Conservation (phyloP, 1,140 invertebrate species). For the Melanaphis sacchari region DNA sequence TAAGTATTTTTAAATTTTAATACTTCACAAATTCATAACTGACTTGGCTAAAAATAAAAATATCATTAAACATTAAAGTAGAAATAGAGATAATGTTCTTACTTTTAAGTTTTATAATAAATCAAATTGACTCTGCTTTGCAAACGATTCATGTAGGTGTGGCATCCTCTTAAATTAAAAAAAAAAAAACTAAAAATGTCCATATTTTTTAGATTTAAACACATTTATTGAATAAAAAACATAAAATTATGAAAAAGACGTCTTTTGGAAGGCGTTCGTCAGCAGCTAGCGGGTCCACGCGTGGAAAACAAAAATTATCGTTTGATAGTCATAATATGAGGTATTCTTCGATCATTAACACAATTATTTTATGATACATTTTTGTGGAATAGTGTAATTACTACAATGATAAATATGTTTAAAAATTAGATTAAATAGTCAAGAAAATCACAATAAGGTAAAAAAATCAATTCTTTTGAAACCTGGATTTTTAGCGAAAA, state of each 20-base stretch:
- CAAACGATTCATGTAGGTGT: no score
- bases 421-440: background rate
- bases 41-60: no score
- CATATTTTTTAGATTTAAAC: background rate
- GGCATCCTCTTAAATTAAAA: no score
- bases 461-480: slow-evolving; percentile 36
- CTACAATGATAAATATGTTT: background rate
- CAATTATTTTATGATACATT: background rate
- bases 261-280: slow-evolving; percentile 38
- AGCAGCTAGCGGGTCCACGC: background rate
- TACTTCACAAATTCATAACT: no score
- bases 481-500: slow-evolving; percentile 13
- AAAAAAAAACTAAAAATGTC: no score
- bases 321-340: slow-evolving; percentile 34
- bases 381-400: background rate
- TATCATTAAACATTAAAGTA: no score
- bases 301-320: slow-evolving; percentile 2
- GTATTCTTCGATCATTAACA: background rate
- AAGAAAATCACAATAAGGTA: background rate
- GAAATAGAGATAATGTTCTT: no score
- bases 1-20: no score
- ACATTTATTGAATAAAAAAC: background rate
- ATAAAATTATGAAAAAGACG: slow-evolving; percentile 19
- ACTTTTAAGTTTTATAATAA: no score
- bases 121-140: no score